phyloP scores from a whole-genome alignment of 1,140 invertebrate genomes.

The Oryctes rhinoceros region DNA sequence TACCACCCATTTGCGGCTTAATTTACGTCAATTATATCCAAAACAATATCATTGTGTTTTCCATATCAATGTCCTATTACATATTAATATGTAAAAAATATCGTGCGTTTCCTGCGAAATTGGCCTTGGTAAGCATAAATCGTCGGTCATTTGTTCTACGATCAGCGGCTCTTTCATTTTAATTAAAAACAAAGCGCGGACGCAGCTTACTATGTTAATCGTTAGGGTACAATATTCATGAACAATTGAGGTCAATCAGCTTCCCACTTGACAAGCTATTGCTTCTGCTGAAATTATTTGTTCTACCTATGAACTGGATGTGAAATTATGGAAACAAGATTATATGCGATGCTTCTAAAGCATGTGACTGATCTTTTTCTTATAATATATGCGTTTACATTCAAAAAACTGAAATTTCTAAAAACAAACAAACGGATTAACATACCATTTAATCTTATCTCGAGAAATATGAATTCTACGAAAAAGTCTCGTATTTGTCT shows the following conservation, averaged over 20 bases:
- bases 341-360: too few relatives aligned
- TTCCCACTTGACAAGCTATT: background rate
- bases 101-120: conserved; percentile 11
- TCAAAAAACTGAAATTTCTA: too few relatives aligned
- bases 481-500: too few relatives aligned
- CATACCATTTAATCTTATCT: too few relatives aligned
- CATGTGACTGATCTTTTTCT: too few relatives aligned
- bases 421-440: too few relatives aligned
- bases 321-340: too few relatives aligned
- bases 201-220: conserved; percentile 19
- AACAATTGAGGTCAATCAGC: background rate
- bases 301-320: background rate
- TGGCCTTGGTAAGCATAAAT: conserved; percentile 4
- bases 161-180: background rate
- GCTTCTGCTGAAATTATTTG: background rate
- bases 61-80: background rate
- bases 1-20: background rate
- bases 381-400: too few relatives aligned
- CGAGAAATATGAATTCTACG: too few relatives aligned
- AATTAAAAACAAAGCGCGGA: conserved; percentile 11
- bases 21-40: conserved; percentile 17
- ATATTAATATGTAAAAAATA: conserved; percentile 27
- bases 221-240: background rate
- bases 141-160: conserved; percentile 22
- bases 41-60: conserved; percentile 7